These are phyloP conservation scores for Aphodius sticticus DNA, from an alignment of 2,888 invertebrate genomes.

Conservation along the genomic window DNA sequence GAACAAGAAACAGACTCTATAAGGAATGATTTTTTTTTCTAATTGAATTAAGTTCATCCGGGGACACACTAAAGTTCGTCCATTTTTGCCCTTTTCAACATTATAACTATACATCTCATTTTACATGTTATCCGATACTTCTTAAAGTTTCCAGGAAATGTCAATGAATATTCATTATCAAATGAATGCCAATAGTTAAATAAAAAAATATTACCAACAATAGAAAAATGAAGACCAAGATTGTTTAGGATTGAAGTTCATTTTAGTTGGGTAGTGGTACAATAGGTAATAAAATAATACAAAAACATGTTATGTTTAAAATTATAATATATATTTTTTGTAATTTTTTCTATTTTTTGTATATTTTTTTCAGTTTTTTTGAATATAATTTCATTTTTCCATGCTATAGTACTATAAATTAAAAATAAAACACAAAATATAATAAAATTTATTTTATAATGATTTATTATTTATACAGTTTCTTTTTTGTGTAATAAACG, in stretches of 20 bases:
- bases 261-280: neutral
- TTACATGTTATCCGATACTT: too few relatives aligned
- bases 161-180: too few relatives aligned
- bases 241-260: neutral
- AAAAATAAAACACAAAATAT: constrained; percentile 34
- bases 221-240: neutral
- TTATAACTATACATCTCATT: too few relatives aligned
- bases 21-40: too few relatives aligned
- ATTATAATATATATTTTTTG: neutral
- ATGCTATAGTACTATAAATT: constrained; percentile 19
- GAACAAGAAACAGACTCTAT: too few relatives aligned
- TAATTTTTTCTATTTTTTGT: neutral
- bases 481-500: constrained; percentile 11
- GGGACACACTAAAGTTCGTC: too few relatives aligned
- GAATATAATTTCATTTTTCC: neutral
- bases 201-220: neutral
- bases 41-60: too few relatives aligned
- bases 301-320: neutral
- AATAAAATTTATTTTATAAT: constrained; percentile 36
- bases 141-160: too few relatives aligned
- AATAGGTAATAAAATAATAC: neutral
- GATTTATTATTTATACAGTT: constrained; percentile 25
- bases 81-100: too few relatives aligned
- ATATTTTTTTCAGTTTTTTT: neutral
- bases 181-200: too few relatives aligned